Conservation (phyloP, 2,113 vertebrate genomes). For the Dendrocopos noguchii region DNA sequence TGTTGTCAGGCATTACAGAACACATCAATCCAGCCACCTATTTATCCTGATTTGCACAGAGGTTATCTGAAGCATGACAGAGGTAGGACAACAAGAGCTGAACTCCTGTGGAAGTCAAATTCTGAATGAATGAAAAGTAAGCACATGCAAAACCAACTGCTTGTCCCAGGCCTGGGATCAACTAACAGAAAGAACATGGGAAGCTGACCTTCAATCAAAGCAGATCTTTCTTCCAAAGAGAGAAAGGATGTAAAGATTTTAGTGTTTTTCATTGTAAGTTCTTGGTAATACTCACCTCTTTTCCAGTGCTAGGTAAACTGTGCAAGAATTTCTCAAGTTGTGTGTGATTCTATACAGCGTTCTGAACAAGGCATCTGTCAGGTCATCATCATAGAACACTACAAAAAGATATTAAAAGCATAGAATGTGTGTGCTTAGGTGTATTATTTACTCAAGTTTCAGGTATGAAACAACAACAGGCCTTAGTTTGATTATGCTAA, state of each 20-base stretch:
- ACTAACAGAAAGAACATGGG: neutral
- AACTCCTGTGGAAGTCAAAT: neutral
- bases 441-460: neutral
- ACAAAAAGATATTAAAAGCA: neutral
- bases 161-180: neutral
- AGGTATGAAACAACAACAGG: neutral
- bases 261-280: neutral
- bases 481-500: neutral
- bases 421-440: neutral
- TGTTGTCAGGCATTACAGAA: neutral
- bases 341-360: slow-evolving; percentile 81
- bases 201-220: neutral
- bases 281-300: slow-evolving; percentile 80
- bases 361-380: slow-evolving; percentile 89
- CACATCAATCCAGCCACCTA: neutral
- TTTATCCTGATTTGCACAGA: neutral
- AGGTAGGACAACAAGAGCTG: neutral
- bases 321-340: slow-evolving; percentile 77
- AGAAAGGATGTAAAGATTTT: neutral
- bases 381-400: slow-evolving; percentile 94
- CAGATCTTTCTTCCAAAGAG: neutral
- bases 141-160: neutral
- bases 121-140: neutral
- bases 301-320: slow-evolving; percentile 85
- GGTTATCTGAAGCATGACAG: neutral